A percentile compares a stretch with the other conserved stretches of the same genome.
phyloP scores from a whole-genome alignment of 37 sponge, comb jelly and placozoan species.

The Bolinopsis microptera region DNA sequence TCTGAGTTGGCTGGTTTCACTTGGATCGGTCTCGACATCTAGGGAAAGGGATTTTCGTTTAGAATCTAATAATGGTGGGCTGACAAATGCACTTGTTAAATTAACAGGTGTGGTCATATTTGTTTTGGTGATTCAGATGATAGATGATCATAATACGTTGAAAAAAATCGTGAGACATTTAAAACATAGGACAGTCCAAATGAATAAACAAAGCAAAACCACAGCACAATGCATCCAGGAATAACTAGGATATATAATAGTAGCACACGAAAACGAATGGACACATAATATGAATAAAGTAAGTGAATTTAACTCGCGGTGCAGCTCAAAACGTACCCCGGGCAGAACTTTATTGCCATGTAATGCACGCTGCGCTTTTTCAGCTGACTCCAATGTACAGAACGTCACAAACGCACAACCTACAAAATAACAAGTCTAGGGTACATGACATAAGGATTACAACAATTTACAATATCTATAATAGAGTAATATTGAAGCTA shows the following conservation, averaged over 20 bases:
- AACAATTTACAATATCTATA: conserved; percentile 13
- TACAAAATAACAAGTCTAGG: conserved; percentile 59
- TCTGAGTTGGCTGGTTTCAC: conserved; percentile 91
- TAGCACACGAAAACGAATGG: background rate
- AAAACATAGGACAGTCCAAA: background rate
- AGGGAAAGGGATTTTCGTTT: background rate
- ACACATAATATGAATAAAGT: background rate
- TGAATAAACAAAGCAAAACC: background rate
- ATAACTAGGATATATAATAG: background rate
- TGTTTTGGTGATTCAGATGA: background rate
- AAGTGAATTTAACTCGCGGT: background rate
- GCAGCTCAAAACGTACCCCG: conserved; percentile 74
- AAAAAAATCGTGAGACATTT: background rate
- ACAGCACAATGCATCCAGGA: background rate
- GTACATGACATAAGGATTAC: background rate
- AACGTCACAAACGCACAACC: conserved; percentile 99
- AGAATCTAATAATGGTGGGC: background rate
- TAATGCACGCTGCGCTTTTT: conserved; percentile 78
- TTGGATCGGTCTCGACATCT: conserved; percentile 96
- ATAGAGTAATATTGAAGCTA: background rate
- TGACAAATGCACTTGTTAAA: background rate
- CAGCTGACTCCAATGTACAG: conserved; percentile 77
- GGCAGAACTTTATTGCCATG: conserved; percentile 87
- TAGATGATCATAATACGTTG: background rate
- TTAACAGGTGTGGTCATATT: no score